Conservation (phyloP, 2,888 invertebrate genomes). For the Tenthredo amoena region DNA sequence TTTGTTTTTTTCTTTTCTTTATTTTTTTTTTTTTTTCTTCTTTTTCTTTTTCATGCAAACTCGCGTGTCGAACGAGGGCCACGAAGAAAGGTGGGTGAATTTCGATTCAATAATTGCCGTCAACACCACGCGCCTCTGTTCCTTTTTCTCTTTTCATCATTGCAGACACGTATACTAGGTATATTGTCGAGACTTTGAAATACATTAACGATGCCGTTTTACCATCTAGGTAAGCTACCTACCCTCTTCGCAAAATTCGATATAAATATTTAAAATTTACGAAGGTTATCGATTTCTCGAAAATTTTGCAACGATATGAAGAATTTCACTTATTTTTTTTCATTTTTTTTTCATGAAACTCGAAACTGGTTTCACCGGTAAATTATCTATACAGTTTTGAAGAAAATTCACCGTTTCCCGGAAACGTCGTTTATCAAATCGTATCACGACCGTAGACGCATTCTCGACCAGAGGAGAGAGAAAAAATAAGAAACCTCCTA, state of each 20-base stretch:
- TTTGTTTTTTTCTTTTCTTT: neutral
- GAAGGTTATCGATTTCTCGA: too few relatives aligned
- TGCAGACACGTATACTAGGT: neutral
- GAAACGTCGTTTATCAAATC: neutral
- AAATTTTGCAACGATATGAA: neutral
- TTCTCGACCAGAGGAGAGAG: neutral
- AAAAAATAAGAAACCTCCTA: neutral
- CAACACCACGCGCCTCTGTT: conserved; percentile 30
- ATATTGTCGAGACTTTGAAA: neutral
- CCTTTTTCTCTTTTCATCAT: neutral
- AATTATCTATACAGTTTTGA: neutral
- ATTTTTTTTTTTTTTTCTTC: neutral
- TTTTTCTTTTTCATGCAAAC: neutral
- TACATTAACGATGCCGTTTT: neutral
- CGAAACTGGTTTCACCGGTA: neutral
- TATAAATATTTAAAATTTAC: neutral
- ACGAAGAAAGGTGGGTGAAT: neutral
- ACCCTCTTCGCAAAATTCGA: neutral
- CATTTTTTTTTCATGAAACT: too few relatives aligned
- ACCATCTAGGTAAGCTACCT: too few relatives aligned
- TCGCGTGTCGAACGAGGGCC: neutral
- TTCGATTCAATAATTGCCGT: conserved; percentile 25
- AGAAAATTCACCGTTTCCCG: neutral
- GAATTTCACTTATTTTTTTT: neutral
- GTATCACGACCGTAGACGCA: neutral